Conservation (phyloP, 2,113 vertebrate genomes). For the Cephalophus harveyi region DNA sequence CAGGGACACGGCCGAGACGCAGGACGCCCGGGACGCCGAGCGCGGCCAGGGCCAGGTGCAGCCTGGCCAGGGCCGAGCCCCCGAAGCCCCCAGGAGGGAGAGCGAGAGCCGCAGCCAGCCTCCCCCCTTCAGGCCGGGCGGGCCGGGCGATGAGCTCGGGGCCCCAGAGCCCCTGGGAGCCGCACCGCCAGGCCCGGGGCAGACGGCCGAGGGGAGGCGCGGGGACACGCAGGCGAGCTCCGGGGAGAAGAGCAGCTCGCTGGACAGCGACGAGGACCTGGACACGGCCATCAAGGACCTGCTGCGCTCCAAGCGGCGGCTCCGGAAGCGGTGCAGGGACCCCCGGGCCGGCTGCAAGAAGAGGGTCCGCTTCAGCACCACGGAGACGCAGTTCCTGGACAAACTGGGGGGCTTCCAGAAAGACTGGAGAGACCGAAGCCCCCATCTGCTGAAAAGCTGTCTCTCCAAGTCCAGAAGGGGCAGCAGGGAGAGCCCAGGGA, state of each 20-base stretch:
- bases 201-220: background rate
- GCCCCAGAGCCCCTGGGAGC: background rate
- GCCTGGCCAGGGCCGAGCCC: background rate
- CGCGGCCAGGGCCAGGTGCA: background rate
- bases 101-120: constrained; percentile 14
- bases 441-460: constrained; percentile 74
- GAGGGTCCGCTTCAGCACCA: constrained; percentile 76
- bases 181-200: background rate
- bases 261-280: constrained; percentile 96
- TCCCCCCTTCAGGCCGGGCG: background rate
- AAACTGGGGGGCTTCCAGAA: constrained; percentile 49
- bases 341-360: constrained; percentile 82
- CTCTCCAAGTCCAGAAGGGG: constrained; percentile 74
- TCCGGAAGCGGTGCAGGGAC: constrained; percentile 87
- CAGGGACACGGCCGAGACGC: constrained; percentile 12
- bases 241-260: constrained; percentile 93
- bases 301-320: constrained; percentile 90
- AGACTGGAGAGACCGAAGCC: constrained; percentile 53
- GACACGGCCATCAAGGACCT: constrained; percentile 95
- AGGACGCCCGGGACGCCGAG: constrained; percentile 36
- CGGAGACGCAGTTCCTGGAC: constrained; percentile 61
- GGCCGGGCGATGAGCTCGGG: background rate
- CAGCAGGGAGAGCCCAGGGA: constrained; percentile 29
- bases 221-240: constrained; percentile 66
- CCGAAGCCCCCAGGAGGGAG: background rate